phyloP scores from a whole-genome alignment of 2,888 invertebrate genomes.

The Heteromyza rotundicornis region DNA sequence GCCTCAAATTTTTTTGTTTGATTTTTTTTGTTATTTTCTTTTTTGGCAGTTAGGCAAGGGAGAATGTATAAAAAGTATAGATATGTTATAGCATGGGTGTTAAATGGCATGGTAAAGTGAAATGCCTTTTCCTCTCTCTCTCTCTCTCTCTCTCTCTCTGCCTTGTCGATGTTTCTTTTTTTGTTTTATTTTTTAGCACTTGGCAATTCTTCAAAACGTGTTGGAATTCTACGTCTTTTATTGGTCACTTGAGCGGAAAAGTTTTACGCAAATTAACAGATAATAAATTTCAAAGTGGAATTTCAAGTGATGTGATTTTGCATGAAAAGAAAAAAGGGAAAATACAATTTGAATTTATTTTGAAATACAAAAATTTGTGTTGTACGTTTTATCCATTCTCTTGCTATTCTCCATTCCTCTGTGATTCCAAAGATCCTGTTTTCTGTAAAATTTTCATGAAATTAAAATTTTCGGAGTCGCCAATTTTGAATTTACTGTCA shows the following conservation, averaged over 20 bases:
- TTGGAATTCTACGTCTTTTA: not conserved
- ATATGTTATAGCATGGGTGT: not conserved
- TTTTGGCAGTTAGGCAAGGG: no score
- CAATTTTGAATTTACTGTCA: no score
- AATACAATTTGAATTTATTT: no score
- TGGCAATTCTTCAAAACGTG: constrained; percentile 17
- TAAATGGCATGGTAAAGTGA: constrained; percentile 9
- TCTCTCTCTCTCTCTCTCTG: constrained; percentile 11
- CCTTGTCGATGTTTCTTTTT: constrained; percentile 27
- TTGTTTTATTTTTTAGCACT: no score
- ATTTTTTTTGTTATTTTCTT: not conserved
- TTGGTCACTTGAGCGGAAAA: not conserved
- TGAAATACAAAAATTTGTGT: not conserved
- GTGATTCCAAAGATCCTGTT: no score
- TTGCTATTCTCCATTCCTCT: not conserved
- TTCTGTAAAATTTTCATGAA: no score
- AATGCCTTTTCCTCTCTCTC: constrained; percentile 27
- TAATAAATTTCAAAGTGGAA: not conserved
- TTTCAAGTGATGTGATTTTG: not conserved
- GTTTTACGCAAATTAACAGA: not conserved
- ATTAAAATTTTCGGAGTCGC: no score
- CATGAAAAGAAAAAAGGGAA: no score
- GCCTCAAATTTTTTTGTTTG: not conserved
- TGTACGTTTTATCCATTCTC: not conserved
- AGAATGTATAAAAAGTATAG: not conserved